Conservation (phyloP, 92 coral and sea anemone species). For the Phenganax subtilis region DNA sequence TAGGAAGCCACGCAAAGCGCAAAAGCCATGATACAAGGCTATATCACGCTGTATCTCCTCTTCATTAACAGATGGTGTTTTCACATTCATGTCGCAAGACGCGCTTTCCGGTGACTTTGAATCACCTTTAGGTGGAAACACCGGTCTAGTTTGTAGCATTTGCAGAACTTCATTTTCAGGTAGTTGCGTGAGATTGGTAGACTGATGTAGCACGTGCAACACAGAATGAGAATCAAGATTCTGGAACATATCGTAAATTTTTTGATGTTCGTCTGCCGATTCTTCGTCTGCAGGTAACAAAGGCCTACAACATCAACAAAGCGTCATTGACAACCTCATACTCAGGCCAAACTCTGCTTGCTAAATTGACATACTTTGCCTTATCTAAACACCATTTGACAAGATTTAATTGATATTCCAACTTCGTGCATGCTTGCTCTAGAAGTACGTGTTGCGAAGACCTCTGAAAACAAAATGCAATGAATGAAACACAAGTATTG, state of each 20-base stretch:
- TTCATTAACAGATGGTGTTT: neutral
- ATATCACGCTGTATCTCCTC: constrained; percentile 79
- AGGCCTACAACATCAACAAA: constrained; percentile 47
- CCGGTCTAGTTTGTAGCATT: constrained; percentile 78
- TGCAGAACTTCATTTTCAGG: constrained; percentile 92
- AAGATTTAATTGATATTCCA: constrained; percentile 91
- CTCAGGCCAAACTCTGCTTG: neutral
- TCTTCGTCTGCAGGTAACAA: constrained; percentile 72
- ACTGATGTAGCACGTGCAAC: constrained; percentile 82
- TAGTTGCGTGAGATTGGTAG: constrained; percentile 72
- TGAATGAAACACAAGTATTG: neutral
- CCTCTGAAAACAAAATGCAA: constrained; percentile 4
- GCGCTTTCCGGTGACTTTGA: neutral
- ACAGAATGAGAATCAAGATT: constrained; percentile 94
- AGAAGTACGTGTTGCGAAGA: constrained; percentile 55
- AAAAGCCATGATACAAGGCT: constrained; percentile 80
- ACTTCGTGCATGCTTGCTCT: constrained; percentile 89
- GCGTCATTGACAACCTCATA: neutral
- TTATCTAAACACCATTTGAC: constrained; percentile 96
- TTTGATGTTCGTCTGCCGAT: constrained; percentile 77
- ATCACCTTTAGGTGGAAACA: constrained; percentile 44
- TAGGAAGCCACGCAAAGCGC: constrained; percentile 78
- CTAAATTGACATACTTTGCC: constrained; percentile 58
- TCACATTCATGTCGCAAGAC: neutral
- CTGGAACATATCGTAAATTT: constrained; percentile 96